Conservation (phyloP, 2,888 invertebrate species). For the Eupithecia exiguata region DNA sequence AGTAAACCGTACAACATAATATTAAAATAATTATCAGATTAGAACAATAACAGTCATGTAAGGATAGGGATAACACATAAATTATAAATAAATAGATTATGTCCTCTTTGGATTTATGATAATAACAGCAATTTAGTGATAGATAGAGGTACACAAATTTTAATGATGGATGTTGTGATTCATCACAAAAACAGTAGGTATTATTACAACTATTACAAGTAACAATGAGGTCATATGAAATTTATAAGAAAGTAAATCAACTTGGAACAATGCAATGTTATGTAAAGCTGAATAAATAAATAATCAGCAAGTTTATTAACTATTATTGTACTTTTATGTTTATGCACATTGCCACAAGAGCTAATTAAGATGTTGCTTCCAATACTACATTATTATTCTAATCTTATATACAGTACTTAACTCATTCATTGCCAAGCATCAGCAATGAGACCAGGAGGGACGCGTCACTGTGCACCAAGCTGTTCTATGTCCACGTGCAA, state of each 20-base stretch:
- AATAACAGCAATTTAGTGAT: background rate
- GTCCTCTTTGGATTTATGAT: background rate
- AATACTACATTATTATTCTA: background rate
- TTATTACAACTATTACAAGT: background rate
- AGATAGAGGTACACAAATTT: background rate
- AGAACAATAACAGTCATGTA: background rate
- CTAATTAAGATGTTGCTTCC: background rate
- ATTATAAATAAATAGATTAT: background rate
- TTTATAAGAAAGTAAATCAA: background rate
- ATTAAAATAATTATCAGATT: background rate
- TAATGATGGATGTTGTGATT: background rate
- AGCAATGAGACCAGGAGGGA: background rate
- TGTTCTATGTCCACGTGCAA: background rate
- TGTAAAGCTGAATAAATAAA: slow-evolving; percentile 1
- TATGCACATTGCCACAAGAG: too few relatives aligned
- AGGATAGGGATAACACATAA: background rate
- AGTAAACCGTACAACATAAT: background rate
- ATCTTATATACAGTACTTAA: background rate
- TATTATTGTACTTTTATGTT: background rate
- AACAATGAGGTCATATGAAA: slow-evolving; percentile 1
- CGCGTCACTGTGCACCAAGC: too few relatives aligned
- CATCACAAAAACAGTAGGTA: background rate
- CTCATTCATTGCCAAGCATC: background rate
- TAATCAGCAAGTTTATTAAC: background rate
- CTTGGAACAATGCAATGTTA: slow-evolving; percentile 8